Evolutionary conservation across 2,113 vertebrate species (phyloP).

Genomic region (Daboia siamensis): DNA sequence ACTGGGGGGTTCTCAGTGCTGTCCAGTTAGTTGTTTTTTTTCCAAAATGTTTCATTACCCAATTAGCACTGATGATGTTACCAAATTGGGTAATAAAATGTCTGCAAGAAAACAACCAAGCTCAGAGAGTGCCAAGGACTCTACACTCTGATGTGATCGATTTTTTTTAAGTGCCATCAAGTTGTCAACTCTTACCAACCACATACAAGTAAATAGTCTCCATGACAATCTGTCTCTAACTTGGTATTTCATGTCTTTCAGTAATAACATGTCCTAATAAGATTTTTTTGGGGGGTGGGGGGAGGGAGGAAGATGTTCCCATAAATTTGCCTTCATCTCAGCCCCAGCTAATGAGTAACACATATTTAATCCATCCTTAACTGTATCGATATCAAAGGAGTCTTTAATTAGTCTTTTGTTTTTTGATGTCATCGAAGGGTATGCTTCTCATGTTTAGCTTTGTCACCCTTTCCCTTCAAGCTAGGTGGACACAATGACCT

Average conservation of each 20-base stretch:
- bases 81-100: not conserved
- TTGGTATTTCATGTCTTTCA: not conserved
- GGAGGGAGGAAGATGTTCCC: not conserved
- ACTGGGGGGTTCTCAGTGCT: not conserved
- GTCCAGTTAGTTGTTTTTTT: not conserved
- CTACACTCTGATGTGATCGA: too few relatives aligned
- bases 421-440: not conserved
- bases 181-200: not conserved
- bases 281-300: not conserved
- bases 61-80: not conserved
- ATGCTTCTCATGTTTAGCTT: not conserved
- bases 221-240: not conserved
- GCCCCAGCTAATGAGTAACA: not conserved
- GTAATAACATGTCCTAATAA: not conserved
- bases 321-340: not conserved
- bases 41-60: not conserved
- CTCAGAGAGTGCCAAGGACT: not conserved
- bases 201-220: not conserved
- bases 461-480: not conserved
- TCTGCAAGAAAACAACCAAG: not conserved
- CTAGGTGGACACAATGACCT: too few relatives aligned
- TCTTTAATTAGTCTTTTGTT: not conserved
- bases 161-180: not conserved
- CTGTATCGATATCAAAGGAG: not conserved
- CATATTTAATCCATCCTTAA: not conserved